These are phyloP conservation scores for Aphelocoma californica DNA, from an alignment of 2,797 vertebrate genomes.

Conservation along the genomic window DNA sequence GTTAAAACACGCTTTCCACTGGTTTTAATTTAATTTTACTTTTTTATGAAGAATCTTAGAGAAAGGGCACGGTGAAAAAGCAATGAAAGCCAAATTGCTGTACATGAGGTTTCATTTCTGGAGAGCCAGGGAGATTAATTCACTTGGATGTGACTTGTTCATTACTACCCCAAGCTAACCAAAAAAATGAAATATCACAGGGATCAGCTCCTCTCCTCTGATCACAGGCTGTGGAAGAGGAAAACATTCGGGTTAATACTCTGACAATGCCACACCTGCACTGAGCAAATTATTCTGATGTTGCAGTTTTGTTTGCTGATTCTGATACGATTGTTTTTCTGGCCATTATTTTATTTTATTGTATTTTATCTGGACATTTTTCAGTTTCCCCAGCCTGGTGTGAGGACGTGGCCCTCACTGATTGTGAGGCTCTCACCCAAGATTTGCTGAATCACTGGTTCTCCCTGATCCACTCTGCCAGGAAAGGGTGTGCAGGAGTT, in stretches of 20 bases:
- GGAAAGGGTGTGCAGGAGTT: no score
- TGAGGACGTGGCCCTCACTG: not conserved
- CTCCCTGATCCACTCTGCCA: not conserved
- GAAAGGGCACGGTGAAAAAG: slow-evolving; percentile 54
- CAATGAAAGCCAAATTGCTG: slow-evolving; percentile 68
- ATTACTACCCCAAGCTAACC: slow-evolving; percentile 66
- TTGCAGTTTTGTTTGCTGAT: slow-evolving; percentile 48
- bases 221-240: slow-evolving; percentile 21
- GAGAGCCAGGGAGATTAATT: slow-evolving; percentile 72
- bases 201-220: slow-evolving; percentile 30
- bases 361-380: not conserved
- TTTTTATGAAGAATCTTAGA: slow-evolving; percentile 64
- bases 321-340: not conserved
- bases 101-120: slow-evolving; percentile 66
- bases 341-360: not conserved
- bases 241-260: slow-evolving; percentile 33
- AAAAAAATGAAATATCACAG: slow-evolving; percentile 65
- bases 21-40: slow-evolving; percentile 67
- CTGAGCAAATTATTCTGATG: slow-evolving; percentile 12
- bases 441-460: not conserved
- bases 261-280: not conserved
- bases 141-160: slow-evolving; percentile 71
- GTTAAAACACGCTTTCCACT: slow-evolving; percentile 51
- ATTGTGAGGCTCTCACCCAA: not conserved
- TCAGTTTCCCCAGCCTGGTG: not conserved